Conservation (phyloP, 2,888 invertebrate genomes). For the Nomada ferruginata region DNA sequence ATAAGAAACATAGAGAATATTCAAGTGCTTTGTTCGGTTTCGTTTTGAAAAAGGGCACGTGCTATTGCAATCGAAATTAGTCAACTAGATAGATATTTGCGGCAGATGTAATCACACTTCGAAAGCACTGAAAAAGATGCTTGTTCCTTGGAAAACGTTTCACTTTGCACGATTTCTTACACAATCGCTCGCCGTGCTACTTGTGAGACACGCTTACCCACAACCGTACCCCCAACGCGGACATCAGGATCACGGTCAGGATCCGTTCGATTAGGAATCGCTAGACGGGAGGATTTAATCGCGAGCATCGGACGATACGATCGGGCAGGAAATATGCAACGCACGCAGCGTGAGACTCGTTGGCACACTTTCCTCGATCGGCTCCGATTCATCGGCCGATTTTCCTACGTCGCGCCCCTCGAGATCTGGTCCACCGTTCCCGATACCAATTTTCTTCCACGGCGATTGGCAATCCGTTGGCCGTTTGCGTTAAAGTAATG, state of each 20-base stretch:
- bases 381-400: slow-evolving; percentile 66
- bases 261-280: slow-evolving; percentile 40
- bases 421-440: slow-evolving; percentile 17
- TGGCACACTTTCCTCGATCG: slow-evolving; percentile 81
- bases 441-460: background rate
- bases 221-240: slow-evolving; percentile 19
- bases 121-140: background rate
- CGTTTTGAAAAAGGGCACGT: no score
- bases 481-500: background rate
- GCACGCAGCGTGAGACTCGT: slow-evolving; percentile 71
- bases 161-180: slow-evolving; percentile 45
- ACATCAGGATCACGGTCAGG: slow-evolving; percentile 28
- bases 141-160: slow-evolving; percentile 30
- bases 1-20: no score
- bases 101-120: background rate
- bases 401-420: slow-evolving; percentile 25
- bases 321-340: slow-evolving; percentile 53
- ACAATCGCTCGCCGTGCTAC: slow-evolving; percentile 35
- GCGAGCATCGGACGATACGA: slow-evolving; percentile 21
- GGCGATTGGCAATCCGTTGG: background rate
- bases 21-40: no score
- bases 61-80: no score
- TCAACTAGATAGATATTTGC: background rate
- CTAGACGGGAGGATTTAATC: slow-evolving; percentile 1
- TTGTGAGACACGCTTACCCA: slow-evolving; percentile 41